Evolutionary conservation across 2,888 invertebrate genomes (phyloP).

Genomic region (Limulus polyphemus): DNA sequence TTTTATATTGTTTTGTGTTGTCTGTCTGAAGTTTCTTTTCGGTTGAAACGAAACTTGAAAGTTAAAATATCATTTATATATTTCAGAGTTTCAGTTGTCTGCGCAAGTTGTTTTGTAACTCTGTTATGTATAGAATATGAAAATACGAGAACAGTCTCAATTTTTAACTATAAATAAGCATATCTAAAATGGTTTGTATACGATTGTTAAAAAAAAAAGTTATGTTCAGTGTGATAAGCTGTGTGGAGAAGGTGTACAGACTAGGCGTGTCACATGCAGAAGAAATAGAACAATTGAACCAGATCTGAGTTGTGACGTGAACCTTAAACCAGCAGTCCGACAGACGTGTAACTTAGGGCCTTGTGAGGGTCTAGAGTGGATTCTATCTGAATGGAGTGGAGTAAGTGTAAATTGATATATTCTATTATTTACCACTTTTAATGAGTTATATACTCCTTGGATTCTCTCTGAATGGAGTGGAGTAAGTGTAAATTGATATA

Average conservation of each 20-base stretch:
- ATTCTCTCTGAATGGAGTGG: constrained; percentile 73
- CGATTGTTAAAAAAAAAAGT: neutral
- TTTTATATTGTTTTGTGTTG: no score
- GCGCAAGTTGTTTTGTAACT: no score
- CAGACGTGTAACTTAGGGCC: constrained; percentile 55
- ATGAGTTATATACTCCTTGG: constrained; percentile 45
- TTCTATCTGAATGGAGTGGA: constrained; percentile 71
- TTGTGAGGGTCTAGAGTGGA: constrained; percentile 86
- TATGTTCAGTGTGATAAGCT: constrained; percentile 60
- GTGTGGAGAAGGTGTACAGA: constrained; percentile 79
- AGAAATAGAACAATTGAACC: constrained; percentile 47
- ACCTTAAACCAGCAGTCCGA: constrained; percentile 55
- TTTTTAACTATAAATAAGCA: neutral
- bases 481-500: constrained; percentile 44
- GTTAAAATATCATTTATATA: no score
- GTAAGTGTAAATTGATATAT: constrained; percentile 44
- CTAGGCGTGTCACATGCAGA: constrained; percentile 59
- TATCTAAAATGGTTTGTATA: neutral
- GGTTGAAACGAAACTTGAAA: no score
- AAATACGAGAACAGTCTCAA: neutral
- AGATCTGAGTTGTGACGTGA: constrained; percentile 47
- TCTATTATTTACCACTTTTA: neutral
- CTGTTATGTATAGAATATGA: no score
- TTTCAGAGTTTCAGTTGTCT: no score
- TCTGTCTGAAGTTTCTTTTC: no score